These are phyloP conservation scores for Bradypodion pumilum DNA, from an alignment of 2,797 vertebrate genomes.

Conservation along the genomic window DNA sequence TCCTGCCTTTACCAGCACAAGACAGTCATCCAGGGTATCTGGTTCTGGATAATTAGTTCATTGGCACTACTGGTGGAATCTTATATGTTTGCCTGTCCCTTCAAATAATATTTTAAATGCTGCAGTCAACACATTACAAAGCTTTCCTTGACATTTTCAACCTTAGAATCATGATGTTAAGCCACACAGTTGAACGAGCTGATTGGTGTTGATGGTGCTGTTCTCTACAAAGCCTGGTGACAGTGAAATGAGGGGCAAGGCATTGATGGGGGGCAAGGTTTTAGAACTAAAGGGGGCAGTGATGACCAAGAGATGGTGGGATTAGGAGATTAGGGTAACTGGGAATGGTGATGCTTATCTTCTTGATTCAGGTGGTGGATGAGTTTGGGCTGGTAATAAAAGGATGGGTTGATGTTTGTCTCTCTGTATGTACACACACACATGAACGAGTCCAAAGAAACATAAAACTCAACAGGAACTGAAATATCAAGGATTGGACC, in stretches of 20 bases:
- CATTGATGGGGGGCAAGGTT: background rate
- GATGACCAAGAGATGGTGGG: background rate
- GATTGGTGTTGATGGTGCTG: too few species aligned
- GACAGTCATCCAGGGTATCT: background rate
- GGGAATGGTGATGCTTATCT: background rate
- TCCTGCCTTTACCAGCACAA: background rate
- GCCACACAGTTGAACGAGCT: too few species aligned
- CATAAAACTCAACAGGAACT: background rate
- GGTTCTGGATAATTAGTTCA: too few species aligned
- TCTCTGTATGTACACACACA: background rate
- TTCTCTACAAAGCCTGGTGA: too few species aligned
- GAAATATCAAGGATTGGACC: background rate
- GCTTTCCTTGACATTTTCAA: too few species aligned
- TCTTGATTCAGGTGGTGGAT: background rate
- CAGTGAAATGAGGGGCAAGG: background rate
- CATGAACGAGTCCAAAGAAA: background rate
- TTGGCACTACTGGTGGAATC: too few species aligned
- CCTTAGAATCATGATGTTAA: background rate
- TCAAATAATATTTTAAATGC: too few species aligned
- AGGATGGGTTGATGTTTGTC: background rate
- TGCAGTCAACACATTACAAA: too few species aligned
- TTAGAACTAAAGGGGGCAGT: background rate
- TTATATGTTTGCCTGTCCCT: too few species aligned
- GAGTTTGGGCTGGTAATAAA: background rate
- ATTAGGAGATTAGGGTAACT: background rate